Conservation (phyloP, 2,797 vertebrate species). For the Poecilia gillii region DNA sequence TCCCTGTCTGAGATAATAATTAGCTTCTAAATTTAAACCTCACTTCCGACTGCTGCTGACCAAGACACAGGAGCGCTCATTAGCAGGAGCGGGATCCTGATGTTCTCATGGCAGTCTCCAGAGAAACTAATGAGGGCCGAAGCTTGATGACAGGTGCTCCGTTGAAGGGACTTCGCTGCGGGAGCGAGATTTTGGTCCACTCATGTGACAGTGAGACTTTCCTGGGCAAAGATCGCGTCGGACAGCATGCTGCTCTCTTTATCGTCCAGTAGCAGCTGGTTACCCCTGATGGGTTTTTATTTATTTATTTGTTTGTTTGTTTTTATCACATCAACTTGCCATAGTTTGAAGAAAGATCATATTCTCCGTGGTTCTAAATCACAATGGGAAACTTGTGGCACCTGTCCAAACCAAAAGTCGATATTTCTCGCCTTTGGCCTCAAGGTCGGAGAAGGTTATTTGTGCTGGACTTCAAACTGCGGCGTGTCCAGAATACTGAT, state of each 20-base stretch:
- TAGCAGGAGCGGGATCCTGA: slow-evolving; percentile 54
- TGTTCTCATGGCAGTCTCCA: slow-evolving; percentile 25
- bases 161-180: slow-evolving; percentile 48
- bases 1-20: slow-evolving; percentile 57
- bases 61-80: slow-evolving; percentile 57
- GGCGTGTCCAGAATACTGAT: neutral
- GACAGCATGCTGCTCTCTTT: slow-evolving; percentile 8
- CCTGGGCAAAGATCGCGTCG: neutral
- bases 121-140: slow-evolving; percentile 59
- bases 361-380: neutral
- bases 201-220: slow-evolving; percentile 24
- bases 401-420: neutral
- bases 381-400: neutral
- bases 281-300: neutral
- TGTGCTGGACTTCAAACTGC: neutral
- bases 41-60: slow-evolving; percentile 50
- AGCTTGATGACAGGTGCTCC: slow-evolving; percentile 42
- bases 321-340: slow-evolving; percentile 5
- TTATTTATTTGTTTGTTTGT: neutral
- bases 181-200: slow-evolving; percentile 40
- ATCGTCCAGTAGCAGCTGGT: slow-evolving; percentile 3
- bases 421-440: neutral
- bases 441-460: neutral
- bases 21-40: slow-evolving; percentile 54
- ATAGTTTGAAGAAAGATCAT: neutral